Base-by-base conservation (phyloP, 2,888 invertebrate genomes). In the Ernsta delagoae region DNA sequence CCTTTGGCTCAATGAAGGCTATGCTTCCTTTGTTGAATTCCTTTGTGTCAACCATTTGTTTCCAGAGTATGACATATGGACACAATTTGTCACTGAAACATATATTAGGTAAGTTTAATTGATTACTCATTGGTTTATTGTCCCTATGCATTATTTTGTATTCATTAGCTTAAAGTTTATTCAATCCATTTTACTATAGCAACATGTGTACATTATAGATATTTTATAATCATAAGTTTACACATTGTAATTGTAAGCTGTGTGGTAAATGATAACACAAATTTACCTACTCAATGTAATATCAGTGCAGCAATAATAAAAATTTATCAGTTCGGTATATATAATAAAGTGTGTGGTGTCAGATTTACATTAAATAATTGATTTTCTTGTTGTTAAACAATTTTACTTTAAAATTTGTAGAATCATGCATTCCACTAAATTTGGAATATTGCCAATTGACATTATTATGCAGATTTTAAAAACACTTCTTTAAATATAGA, bases 21-120 rank as follows among this genome's bases (percentile, higher is more conserved):
- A 98, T 89, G 99, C 99, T 0, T 97, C 98, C 0, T 99, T 99
- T 94, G 98, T 98, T 57, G 98, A 99, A 87, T 99, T 97, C 82
- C 94, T 99, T 5, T 98, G 99, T 91, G 98, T 98, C 0, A 97
- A 98, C 82, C 96, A 97, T 84, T 92, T 98, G 66, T 99, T 98
- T 86, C 99, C 99, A 0, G 98, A 99, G 82, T 99, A 97, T 90
- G 97, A 99, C 83, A 98, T 99, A 82, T 99, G 99, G 98, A 97
- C 98, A 3, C 98, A 98, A 86, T 99, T 99, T 92, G 97, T 98
- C 0, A 97, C 97, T 16, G 97, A 98, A 80, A 97, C 97, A 75
- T 96, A 97, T 78, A 96, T 97, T 57, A 94, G 93, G 94, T 93
- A 83, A 76, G 73, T 70, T 54, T n/a, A 5, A 36, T 56, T 34